Evolutionary conservation across 2,888 invertebrate species (phyloP).

Genomic region (Gerris lacustris): DNA sequence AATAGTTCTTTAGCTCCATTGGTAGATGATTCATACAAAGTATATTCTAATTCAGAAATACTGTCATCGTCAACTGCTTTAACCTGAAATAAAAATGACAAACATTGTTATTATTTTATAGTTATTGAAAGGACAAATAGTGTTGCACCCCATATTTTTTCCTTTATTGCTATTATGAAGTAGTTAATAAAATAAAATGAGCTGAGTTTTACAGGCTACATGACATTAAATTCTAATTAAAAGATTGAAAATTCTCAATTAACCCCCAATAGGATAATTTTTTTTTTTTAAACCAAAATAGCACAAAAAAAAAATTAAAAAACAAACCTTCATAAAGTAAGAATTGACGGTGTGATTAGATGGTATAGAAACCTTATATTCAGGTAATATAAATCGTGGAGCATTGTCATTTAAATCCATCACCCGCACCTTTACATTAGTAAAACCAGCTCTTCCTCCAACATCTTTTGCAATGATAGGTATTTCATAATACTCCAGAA

Average conservation of each 20-base stretch:
- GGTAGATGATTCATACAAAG: constrained; percentile 57
- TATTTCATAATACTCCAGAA: constrained; percentile 55
- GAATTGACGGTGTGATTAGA: constrained; percentile 46
- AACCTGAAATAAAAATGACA: constrained; percentile 24
- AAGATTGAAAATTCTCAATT: not conserved
- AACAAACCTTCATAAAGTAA: constrained; percentile 46
- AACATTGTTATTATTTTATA: not conserved
- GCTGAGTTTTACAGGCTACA: no score
- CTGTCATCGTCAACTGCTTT: constrained; percentile 70
- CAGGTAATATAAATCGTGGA: constrained; percentile 59
- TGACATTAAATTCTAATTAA: no score
- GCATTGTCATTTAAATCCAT: constrained; percentile 73
- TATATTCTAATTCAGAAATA: constrained; percentile 59
- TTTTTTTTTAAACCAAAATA: not conserved
- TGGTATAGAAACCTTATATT: constrained; percentile 63
- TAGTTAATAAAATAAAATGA: no score
- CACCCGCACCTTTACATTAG: constrained; percentile 65
- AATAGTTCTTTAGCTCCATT: constrained; percentile 55
- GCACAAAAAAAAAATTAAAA: constrained; percentile 7
- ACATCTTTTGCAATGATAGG: constrained; percentile 71
- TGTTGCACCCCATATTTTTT: not conserved
- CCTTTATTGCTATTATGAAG: no score
- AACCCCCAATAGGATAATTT: not conserved
- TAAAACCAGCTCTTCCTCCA: constrained; percentile 63
- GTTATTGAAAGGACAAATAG: constrained; percentile 8